These are phyloP conservation scores for Rhorus exstirpatorius DNA, from an alignment of 2,888 invertebrate genomes.

Conservation along the genomic window DNA sequence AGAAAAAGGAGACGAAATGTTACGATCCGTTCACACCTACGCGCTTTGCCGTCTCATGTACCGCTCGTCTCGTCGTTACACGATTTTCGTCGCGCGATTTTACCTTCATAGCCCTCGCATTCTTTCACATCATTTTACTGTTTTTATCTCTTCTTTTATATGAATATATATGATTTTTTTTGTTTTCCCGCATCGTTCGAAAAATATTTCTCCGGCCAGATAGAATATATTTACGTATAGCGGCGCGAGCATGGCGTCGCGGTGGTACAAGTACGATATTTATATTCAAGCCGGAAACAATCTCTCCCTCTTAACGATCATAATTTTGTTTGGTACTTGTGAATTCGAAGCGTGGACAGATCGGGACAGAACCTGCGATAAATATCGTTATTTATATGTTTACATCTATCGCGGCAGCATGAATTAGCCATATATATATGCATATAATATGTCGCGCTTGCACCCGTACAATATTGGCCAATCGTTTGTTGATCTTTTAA, in stretches of 20 bases:
- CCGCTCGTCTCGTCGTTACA: constrained; percentile 31
- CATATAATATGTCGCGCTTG: neutral
- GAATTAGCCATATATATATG: constrained; percentile 2
- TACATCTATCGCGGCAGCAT: neutral
- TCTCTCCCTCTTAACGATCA: constrained; percentile 32
- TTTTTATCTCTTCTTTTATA: constrained; percentile 24
- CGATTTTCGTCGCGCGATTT: constrained; percentile 27
- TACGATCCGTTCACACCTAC: constrained; percentile 67
- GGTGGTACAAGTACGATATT: constrained; percentile 35
- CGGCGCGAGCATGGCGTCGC: neutral
- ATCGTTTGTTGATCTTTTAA: constrained; percentile 15
- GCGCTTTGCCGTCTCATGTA: constrained; percentile 45
- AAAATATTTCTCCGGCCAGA: constrained; percentile 46
- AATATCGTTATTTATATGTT: constrained; percentile 20
- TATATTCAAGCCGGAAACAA: constrained; percentile 53
- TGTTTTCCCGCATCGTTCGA: constrained; percentile 15
- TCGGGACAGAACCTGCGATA: neutral
- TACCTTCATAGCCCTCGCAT: constrained; percentile 15
- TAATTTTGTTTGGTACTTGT: constrained; percentile 13
- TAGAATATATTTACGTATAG: too few relatives aligned
- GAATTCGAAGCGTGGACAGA: constrained; percentile 13
- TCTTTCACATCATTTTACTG: constrained; percentile 33
- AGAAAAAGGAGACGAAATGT: constrained; percentile 51
- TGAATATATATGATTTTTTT: neutral
- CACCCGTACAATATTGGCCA: neutral